Evolutionary conservation across 2,113 vertebrate species (phyloP).

Genomic region (Zingel zingel): DNA sequence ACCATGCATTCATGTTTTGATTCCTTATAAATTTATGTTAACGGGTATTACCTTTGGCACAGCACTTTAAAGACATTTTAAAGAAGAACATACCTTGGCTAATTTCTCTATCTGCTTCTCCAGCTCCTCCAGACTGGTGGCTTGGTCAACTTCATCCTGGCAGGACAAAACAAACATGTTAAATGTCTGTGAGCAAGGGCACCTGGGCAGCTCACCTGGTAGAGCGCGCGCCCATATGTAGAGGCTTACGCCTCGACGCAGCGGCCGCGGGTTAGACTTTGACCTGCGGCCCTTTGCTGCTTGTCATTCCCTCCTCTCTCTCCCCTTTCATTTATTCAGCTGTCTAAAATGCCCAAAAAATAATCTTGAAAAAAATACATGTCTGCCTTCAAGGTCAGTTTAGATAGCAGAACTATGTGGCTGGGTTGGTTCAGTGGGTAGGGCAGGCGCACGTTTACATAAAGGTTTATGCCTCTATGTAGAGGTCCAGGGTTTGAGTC

Average conservation of each 20-base stretch:
- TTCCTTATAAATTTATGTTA: slow-evolving; percentile 2
- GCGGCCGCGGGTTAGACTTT: no score
- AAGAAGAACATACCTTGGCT: slow-evolving; percentile 88
- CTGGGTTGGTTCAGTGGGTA: no score
- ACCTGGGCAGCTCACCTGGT: no score
- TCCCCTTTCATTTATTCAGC: no score
- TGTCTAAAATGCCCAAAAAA: no score
- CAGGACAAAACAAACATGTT: background rate
- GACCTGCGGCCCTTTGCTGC: no score
- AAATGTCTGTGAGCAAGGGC: background rate
- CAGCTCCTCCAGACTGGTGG: slow-evolving; percentile 95
- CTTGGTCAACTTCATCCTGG: slow-evolving; percentile 96
- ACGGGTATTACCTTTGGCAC: slow-evolving; percentile 2
- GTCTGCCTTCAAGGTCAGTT: background rate
- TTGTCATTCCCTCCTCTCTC: no score
- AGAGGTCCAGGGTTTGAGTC: no score
- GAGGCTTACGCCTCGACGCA: no score
- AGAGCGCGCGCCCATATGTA: no score
- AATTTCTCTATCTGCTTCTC: slow-evolving; percentile 99
- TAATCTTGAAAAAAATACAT: background rate
- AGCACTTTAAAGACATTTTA: slow-evolving; percentile 13
- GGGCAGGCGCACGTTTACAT: no score
- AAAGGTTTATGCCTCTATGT: no score
- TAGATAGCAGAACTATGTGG: background rate
- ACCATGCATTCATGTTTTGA: slow-evolving; percentile 22